Evolutionary conservation across 2,888 invertebrate species (phyloP).

Genomic region (Drosophila phalerata): DNA sequence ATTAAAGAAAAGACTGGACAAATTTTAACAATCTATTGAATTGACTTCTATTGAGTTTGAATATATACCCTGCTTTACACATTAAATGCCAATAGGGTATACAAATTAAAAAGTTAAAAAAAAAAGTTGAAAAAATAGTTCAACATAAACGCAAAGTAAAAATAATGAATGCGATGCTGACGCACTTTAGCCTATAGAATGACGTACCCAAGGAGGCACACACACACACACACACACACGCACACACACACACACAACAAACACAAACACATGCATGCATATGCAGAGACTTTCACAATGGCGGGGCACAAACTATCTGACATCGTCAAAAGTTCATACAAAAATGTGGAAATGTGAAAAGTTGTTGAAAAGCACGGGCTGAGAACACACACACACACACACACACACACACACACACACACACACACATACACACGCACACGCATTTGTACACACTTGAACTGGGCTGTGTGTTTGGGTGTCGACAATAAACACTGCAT

Average conservation of each 20-base stretch:
- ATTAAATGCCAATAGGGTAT: not conserved
- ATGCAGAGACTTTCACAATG: constrained; percentile 37
- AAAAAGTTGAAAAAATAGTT: not conserved
- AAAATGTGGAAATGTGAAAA: constrained; percentile 78
- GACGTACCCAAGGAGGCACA: constrained; percentile 42
- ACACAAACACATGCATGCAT: constrained; percentile 7
- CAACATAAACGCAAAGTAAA: constrained; percentile 52
- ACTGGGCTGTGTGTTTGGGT: constrained; percentile 14
- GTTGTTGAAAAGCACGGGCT: constrained; percentile 72
- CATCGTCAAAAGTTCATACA: constrained; percentile 79
- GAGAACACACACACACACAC: constrained; percentile 25
- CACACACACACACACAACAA: not conserved
- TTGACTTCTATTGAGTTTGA: too few species aligned
- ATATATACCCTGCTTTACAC: not conserved
- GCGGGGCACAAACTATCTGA: constrained; percentile 71
- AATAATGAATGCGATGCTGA: constrained; percentile 69
- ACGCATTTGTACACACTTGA: constrained; percentile 27
- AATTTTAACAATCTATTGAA: not conserved
- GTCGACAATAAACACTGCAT: constrained; percentile 29
- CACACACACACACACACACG: constrained; percentile 3
- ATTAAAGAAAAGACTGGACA: not conserved
- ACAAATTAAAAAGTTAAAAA: constrained; percentile 8
- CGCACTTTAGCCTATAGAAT: constrained; percentile 60
- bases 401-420: constrained; percentile 20
- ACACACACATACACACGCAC: constrained; percentile 28